These are phyloP conservation scores for Hydrolagus colliei DNA, from an alignment of 2,797 vertebrate genomes.

Conservation along the genomic window DNA sequence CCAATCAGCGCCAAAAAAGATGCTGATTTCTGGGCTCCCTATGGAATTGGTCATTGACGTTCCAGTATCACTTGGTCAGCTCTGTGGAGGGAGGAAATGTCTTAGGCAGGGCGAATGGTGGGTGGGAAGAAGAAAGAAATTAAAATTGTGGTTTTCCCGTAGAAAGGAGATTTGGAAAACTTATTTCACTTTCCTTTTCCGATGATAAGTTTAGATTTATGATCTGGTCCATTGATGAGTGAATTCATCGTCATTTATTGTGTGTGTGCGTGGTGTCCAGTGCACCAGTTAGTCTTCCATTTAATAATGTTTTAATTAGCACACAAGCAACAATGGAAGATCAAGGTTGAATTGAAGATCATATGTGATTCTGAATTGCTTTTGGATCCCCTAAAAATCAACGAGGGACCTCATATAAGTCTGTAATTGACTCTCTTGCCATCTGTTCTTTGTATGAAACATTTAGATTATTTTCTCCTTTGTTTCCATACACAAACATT, in stretches of 20 bases:
- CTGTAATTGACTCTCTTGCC: neutral
- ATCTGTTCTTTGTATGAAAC: neutral
- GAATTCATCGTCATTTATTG: neutral
- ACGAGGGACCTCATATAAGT: neutral
- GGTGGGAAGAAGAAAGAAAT: neutral
- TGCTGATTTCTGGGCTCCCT: too few relatives aligned
- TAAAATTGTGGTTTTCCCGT: neutral
- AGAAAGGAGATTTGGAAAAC: too few relatives aligned
- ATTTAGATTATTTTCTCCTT: neutral
- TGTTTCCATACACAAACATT: neutral
- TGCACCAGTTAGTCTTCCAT: neutral
- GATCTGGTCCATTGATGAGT: neutral
- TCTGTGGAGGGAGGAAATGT: too few relatives aligned
- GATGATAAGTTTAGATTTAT: neutral
- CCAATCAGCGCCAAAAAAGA: too few relatives aligned
- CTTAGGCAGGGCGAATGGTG: too few relatives aligned
- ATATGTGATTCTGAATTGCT: neutral
- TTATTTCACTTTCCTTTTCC: neutral
- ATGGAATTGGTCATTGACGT: too few relatives aligned
- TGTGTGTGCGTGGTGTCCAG: too few relatives aligned
- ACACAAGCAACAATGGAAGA: neutral
- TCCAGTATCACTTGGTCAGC: too few relatives aligned
- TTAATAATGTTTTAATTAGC: neutral
- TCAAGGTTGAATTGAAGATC: neutral
- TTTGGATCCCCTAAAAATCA: neutral